Percentiles rank a stretch among this genome's conserved stretches.
Evolutionary conservation across 2,888 invertebrate genomes (phyloP).

Genomic region (Dysmachus trigonus): DNA sequence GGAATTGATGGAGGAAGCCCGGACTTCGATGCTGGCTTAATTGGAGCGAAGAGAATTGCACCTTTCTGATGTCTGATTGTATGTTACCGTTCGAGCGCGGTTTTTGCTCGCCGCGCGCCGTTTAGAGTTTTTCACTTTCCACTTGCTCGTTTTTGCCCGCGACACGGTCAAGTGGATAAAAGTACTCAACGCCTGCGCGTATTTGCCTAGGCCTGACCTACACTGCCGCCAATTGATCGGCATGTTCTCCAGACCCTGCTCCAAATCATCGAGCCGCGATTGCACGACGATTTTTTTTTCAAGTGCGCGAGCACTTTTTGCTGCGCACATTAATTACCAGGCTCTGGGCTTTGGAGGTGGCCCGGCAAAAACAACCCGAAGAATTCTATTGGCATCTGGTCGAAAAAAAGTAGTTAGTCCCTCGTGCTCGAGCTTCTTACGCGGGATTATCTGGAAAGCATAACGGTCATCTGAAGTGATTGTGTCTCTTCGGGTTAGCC

Average conservation of each 20-base stretch:
- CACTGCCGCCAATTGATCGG: background rate
- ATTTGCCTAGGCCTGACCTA: slow-evolving; percentile 37
- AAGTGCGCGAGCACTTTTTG: background rate
- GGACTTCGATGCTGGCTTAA: slow-evolving; percentile 24
- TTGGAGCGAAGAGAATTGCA: slow-evolving; percentile 44
- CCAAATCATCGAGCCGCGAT: background rate
- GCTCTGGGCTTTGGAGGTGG: background rate
- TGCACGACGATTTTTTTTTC: background rate
- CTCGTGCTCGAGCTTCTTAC: background rate
- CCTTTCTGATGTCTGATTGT: slow-evolving; percentile 43
- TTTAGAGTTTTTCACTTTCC: slow-evolving; percentile 15
- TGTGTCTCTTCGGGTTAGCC: slow-evolving; percentile 1
- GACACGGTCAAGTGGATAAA: background rate
- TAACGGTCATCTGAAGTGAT: background rate
- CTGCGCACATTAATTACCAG: background rate
- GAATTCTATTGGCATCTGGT: background rate
- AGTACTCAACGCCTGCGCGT: slow-evolving; percentile 39
- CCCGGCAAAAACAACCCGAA: background rate
- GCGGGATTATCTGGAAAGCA: background rate
- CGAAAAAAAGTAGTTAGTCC: background rate
- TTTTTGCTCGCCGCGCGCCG: slow-evolving; percentile 8
- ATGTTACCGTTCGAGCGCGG: slow-evolving; percentile 20
- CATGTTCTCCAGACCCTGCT: background rate
- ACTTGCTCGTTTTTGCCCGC: background rate
- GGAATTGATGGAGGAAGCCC: slow-evolving; percentile 23